These are phyloP conservation scores for Drosophila lutescens DNA, from an alignment of 2,888 invertebrate species.

Conservation along the genomic window DNA sequence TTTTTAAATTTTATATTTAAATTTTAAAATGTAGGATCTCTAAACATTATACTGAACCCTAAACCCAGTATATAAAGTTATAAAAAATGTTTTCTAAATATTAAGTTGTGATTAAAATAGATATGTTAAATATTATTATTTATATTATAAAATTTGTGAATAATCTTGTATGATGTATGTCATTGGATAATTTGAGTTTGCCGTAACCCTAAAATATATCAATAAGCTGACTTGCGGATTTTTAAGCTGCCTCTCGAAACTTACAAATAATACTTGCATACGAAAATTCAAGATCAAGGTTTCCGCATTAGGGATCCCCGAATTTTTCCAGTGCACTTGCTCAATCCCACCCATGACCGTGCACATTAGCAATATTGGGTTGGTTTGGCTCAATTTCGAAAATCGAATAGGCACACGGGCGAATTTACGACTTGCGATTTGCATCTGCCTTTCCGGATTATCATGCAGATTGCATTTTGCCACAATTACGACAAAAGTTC, in stretches of 20 bases:
- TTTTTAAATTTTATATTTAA: no score
- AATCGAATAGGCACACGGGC: conserved; percentile 25
- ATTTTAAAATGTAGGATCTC: no score
- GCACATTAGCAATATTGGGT: conserved; percentile 45
- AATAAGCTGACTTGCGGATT: not conserved
- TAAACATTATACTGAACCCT: no score
- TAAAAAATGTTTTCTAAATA: no score
- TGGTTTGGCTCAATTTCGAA: conserved; percentile 49
- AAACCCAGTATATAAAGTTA: no score
- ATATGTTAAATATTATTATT: no score
- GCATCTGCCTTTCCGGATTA: conserved; percentile 59
- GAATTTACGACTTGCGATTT: conserved; percentile 35
- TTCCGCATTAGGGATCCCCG: not conserved
- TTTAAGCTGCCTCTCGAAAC: not conserved
- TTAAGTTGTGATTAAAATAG: no score
- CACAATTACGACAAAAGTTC: conserved; percentile 36
- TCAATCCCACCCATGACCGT: conserved; percentile 44
- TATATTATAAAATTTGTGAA: not conserved
- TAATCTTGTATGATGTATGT: not conserved
- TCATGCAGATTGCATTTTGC: conserved; percentile 59
- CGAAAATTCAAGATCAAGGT: conserved; percentile 9
- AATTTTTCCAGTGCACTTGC: conserved; percentile 32
- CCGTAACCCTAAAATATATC: not conserved
- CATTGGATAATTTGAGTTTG: not conserved
- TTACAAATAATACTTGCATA: no score